phyloP scores from a whole-genome alignment of 2,888 invertebrate species.

The Thalpophila matura region DNA sequence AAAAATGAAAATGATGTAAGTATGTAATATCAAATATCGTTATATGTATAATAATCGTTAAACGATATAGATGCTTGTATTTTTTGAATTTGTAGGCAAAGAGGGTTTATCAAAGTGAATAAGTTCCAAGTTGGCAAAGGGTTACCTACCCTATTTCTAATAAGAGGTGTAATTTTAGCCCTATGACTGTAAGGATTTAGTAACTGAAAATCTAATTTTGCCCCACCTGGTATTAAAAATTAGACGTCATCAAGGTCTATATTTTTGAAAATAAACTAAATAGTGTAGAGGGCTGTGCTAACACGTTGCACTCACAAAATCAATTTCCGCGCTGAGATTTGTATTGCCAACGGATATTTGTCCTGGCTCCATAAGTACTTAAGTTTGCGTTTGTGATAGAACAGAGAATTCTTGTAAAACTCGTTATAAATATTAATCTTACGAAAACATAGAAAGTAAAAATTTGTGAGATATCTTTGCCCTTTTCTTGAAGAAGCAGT shows the following conservation, averaged over 20 bases:
- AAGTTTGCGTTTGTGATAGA: background rate
- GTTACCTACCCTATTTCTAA: background rate
- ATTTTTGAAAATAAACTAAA: constrained; percentile 5
- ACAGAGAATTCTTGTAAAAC: background rate
- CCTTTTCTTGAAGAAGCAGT: too few relatives aligned
- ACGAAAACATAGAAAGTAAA: too few relatives aligned
- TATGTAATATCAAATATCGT: too few relatives aligned
- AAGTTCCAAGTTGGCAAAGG: too few relatives aligned
- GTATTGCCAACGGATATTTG: constrained; percentile 8
- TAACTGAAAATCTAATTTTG: background rate
- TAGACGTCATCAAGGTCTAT: background rate
- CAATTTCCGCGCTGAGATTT: constrained; percentile 28
- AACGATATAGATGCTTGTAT: too few relatives aligned
- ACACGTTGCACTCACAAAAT: constrained; percentile 1
- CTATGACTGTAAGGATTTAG: background rate
- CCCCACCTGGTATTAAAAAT: background rate
- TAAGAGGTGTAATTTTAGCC: background rate
- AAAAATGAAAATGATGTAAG: too few relatives aligned
- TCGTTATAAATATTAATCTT: background rate
- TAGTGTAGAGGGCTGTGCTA: background rate
- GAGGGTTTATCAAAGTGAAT: too few relatives aligned
- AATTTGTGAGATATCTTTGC: background rate
- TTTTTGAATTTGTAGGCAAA: background rate
- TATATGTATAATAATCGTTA: too few relatives aligned
- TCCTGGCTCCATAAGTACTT: background rate